These are phyloP conservation scores for Urosaurus nigricauda DNA, from an alignment of 2,797 vertebrate species.

Conservation along the genomic window DNA sequence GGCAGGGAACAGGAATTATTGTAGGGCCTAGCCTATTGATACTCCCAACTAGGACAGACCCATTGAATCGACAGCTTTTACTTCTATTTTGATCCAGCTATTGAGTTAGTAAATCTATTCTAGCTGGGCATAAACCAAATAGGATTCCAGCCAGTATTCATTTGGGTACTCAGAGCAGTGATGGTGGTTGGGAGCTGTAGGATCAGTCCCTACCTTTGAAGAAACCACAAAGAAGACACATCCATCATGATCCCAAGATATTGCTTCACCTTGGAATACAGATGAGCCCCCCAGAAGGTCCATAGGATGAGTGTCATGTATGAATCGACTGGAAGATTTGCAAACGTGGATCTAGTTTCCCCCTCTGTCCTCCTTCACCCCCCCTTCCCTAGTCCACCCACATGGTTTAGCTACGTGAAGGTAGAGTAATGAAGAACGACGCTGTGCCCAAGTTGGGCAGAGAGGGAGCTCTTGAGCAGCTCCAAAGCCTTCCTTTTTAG, in stretches of 20 bases:
- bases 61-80: no score
- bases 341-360: not conserved
- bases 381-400: slow-evolving; percentile 22
- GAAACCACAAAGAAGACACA: no score
- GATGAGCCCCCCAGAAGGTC: no score
- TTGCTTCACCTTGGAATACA: not conserved
- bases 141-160: not conserved
- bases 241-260: not conserved
- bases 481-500: not conserved
- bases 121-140: not conserved
- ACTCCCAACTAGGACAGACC: no score
- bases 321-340: not conserved
- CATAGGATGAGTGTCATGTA: not conserved
- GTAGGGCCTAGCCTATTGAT: not conserved
- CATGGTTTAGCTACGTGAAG: slow-evolving; percentile 39
- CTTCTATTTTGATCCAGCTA: no score
- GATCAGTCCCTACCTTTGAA: not conserved
- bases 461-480: not conserved
- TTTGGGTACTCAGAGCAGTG: not conserved
- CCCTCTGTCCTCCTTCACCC: not conserved
- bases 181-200: not conserved
- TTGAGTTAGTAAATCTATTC: no score
- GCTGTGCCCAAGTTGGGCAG: fast-evolving
- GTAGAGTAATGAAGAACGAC: slow-evolving; percentile 24
- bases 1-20: not conserved